phyloP scores from a whole-genome alignment of 2,113 vertebrate species.

The Ceratotherium simum region DNA sequence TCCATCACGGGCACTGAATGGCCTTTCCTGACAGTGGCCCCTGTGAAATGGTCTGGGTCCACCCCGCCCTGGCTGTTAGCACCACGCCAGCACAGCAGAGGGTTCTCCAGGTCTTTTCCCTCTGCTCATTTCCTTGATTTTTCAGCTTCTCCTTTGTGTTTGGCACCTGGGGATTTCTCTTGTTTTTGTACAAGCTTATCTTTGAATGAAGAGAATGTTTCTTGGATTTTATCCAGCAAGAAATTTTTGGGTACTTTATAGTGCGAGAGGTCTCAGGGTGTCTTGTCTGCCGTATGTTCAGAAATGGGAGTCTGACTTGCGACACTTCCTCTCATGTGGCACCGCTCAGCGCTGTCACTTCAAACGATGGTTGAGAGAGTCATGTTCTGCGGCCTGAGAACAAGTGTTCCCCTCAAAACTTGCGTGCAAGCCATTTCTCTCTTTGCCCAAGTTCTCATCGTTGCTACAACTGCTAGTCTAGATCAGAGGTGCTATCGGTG shows the following conservation, averaged over 20 bases:
- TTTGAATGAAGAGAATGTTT: not conserved
- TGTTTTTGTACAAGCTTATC: not conserved
- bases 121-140: not conserved
- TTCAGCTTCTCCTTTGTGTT: not conserved
- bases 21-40: not conserved
- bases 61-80: too few species aligned
- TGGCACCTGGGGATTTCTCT: not conserved
- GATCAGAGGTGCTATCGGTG: not conserved
- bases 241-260: not conserved
- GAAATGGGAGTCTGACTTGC: not conserved
- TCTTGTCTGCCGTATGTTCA: not conserved
- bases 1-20: not conserved
- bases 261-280: not conserved
- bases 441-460: not conserved
- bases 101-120: not conserved
- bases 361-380: too few species aligned
- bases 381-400: not conserved
- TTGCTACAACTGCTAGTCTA: not conserved
- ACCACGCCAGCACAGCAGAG: not conserved
- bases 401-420: not conserved
- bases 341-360: fast-evolving
- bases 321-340: not conserved
- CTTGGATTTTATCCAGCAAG: not conserved
- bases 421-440: not conserved
- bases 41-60: not conserved